Evolutionary conservation across 2,888 invertebrate genomes (phyloP).

Genomic region (Zootermopsis nevadensis): DNA sequence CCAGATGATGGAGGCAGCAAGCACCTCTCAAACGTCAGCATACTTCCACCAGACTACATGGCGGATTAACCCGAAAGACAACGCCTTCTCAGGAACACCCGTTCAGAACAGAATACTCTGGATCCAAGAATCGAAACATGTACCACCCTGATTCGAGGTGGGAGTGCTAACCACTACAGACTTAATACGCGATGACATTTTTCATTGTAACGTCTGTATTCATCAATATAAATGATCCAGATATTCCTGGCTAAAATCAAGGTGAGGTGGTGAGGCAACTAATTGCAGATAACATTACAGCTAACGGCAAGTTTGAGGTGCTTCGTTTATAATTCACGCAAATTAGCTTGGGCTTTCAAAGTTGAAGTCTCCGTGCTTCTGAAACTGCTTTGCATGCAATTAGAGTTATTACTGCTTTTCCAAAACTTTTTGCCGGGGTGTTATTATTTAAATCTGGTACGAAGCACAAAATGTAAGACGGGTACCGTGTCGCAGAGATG

Average conservation of each 20-base stretch:
- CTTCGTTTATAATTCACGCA: slow-evolving; percentile 22
- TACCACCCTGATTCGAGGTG: too few relatives aligned
- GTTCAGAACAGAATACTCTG: too few relatives aligned
- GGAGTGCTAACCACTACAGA: too few relatives aligned
- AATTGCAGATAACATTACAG: neutral
- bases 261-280: neutral
- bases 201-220: neutral
- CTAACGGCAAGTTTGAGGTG: neutral
- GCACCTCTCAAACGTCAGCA: too few relatives aligned
- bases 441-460: slow-evolving; percentile 6
- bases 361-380: slow-evolving; percentile 1
- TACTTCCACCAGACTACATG: too few relatives aligned
- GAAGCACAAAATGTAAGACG: neutral
- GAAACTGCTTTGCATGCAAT: slow-evolving; percentile 22
- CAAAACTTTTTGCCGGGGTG: neutral
- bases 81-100: too few relatives aligned
- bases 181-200: too few relatives aligned
- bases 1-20: too few relatives aligned
- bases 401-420: neutral
- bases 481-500: neutral
- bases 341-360: slow-evolving; percentile 3
- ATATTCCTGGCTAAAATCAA: neutral
- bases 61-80: too few relatives aligned
- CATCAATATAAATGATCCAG: slow-evolving; percentile 1
- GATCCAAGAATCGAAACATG: too few relatives aligned